Percentiles rank a stretch among this genome's conserved stretches.
Conservation (phyloP, 2,113 vertebrate species). For the Ammodytes marinus region DNA sequence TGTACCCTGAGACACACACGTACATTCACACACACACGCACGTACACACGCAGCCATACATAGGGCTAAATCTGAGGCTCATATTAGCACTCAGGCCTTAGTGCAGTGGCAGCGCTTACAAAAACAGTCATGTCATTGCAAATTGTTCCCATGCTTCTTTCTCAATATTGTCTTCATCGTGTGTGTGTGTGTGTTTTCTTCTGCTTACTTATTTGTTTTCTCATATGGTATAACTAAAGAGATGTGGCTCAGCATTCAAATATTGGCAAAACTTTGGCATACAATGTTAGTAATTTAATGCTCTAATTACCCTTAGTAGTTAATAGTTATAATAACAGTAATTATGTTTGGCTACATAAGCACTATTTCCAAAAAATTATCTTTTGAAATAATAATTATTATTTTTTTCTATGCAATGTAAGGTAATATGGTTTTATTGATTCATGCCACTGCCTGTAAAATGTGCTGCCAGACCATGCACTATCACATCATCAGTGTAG, state of each 20-base stretch:
- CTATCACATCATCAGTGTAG: conserved; percentile 35
- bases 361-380: conserved; percentile 13
- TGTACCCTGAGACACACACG: conserved; percentile 41
- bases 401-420: background rate
- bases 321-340: conserved; percentile 7
- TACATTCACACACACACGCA: conserved; percentile 5
- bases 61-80: conserved; percentile 50
- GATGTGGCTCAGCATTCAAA: background rate
- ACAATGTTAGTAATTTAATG: background rate
- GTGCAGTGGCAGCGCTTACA: conserved; percentile 38
- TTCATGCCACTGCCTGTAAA: conserved; percentile 1
- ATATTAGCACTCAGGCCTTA: conserved; percentile 46
- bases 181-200: background rate
- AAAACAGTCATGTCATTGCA: conserved; percentile 54
- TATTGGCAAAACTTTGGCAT: conserved; percentile 4
- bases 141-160: conserved; percentile 63
- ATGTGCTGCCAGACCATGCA: background rate
- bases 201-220: background rate
- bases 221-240: conserved; percentile 22
- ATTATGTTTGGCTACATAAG: conserved; percentile 14
- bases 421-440: conserved; percentile 28
- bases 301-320: conserved; percentile 10
- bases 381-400: conserved; percentile 11
- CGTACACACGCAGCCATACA: conserved; percentile 12
- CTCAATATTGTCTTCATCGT: conserved; percentile 29